Evolutionary conservation across 2,888 invertebrate species (phyloP).

Genomic region (Tipula helvola): DNA sequence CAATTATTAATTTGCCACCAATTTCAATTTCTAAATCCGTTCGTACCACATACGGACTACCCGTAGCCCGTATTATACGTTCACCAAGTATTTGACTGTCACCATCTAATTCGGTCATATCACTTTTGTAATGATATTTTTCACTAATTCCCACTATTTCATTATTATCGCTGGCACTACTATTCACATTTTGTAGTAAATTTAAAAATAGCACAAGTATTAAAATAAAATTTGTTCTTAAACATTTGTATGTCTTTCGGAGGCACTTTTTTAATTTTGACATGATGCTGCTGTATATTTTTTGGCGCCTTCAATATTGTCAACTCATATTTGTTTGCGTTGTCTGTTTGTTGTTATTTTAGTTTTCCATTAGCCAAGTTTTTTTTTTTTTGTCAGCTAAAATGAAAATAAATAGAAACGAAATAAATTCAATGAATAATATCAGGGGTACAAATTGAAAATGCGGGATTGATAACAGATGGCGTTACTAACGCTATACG

Average conservation of each 20-base stretch:
- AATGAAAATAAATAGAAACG: background rate
- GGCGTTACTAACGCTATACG: too few species aligned
- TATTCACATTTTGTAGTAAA: constrained; percentile 6
- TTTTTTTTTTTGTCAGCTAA: background rate
- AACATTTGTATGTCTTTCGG: background rate
- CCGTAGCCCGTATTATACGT: constrained; percentile 28
- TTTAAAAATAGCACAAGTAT: background rate
- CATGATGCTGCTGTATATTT: background rate
- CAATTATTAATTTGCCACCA: constrained; percentile 69
- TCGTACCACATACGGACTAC: constrained; percentile 63
- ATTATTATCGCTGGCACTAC: background rate
- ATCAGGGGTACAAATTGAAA: too few species aligned
- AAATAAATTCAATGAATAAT: background rate
- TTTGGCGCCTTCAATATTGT: background rate
- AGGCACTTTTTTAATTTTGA: constrained; percentile 9
- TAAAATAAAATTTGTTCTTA: background rate
- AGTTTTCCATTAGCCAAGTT: background rate
- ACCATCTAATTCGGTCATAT: constrained; percentile 27
- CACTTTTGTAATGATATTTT: background rate
- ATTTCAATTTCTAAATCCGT: constrained; percentile 70
- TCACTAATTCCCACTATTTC: background rate
- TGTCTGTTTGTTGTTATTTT: background rate
- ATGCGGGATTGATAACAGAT: too few species aligned
- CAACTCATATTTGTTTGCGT: background rate
- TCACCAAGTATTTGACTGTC: constrained; percentile 29